These are phyloP conservation scores for Syngnathus floridae DNA, from an alignment of 2,113 vertebrate genomes.

Conservation along the genomic window DNA sequence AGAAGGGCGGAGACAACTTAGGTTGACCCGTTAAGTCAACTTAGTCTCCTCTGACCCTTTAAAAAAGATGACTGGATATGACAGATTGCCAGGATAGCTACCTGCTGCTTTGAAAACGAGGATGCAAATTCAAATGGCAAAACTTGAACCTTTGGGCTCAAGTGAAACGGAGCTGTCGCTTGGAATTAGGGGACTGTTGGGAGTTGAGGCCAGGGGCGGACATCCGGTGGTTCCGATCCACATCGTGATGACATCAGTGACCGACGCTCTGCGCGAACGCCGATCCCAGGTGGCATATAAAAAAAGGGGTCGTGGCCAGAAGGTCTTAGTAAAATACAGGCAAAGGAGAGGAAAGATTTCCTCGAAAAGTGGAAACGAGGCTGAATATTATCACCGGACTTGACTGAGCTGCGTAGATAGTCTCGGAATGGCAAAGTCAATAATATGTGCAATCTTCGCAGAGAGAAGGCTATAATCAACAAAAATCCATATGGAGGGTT, in stretches of 20 bases:
- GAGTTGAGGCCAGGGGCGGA: slow-evolving; percentile 63
- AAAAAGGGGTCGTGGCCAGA: slow-evolving; percentile 42
- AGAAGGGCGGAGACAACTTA: slow-evolving; percentile 67
- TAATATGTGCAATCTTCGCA: slow-evolving; percentile 69
- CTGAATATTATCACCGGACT: slow-evolving; percentile 55
- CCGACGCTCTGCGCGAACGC: slow-evolving; percentile 54
- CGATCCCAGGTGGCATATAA: slow-evolving; percentile 65
- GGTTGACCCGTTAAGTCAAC: slow-evolving; percentile 74
- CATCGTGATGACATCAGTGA: slow-evolving; percentile 70
- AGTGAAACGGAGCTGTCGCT: slow-evolving; percentile 65
- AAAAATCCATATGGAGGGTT: slow-evolving; percentile 72
- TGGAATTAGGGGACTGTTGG: slow-evolving; percentile 66
- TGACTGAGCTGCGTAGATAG: slow-evolving; percentile 68
- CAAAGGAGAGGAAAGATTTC: slow-evolving; percentile 47
- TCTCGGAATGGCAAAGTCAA: slow-evolving; percentile 72
- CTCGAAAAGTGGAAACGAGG: slow-evolving; percentile 42
- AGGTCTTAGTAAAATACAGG: slow-evolving; percentile 53
- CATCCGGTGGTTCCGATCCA: slow-evolving; percentile 66
- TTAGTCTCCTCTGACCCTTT: slow-evolving; percentile 68
- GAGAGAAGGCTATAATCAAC: slow-evolving; percentile 72
- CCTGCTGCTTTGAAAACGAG: slow-evolving; percentile 47
- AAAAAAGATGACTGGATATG: slow-evolving; percentile 59
- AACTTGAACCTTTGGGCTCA: slow-evolving; percentile 67
- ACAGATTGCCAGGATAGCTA: slow-evolving; percentile 50
- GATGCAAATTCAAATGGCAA: slow-evolving; percentile 58